These are phyloP conservation scores for Anoplolepis gracilipes DNA, from an alignment of 1,140 invertebrate genomes.

Conservation along the genomic window DNA sequence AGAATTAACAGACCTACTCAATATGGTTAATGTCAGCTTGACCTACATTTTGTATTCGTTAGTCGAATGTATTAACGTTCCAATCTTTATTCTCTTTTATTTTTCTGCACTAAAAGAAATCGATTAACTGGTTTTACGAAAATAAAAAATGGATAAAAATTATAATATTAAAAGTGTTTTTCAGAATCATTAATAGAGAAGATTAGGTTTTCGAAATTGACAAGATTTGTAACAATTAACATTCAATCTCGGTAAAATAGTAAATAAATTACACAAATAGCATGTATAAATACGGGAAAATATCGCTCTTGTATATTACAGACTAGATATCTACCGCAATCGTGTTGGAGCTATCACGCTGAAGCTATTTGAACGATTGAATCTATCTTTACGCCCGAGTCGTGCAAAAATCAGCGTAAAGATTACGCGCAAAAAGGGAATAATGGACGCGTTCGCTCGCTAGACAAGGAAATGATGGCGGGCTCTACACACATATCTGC, in stretches of 20 bases:
- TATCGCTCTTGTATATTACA: neutral
- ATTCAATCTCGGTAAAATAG: neutral
- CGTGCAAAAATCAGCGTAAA: slow-evolving; percentile 3
- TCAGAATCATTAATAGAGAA: neutral
- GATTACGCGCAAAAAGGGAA: slow-evolving; percentile 27
- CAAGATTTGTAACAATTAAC: neutral
- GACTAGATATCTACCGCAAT: neutral
- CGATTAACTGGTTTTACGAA: neutral
- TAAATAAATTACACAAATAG: neutral
- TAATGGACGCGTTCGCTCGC: slow-evolving; percentile 43
- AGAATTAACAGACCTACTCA: neutral
- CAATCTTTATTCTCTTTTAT: neutral
- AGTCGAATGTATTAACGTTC: neutral
- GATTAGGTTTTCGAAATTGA: neutral
- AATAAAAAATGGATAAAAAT: neutral
- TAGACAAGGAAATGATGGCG: slow-evolving; percentile 63
- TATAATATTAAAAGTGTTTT: no score
- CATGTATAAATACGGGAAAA: neutral
- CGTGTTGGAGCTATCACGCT: slow-evolving; percentile 8
- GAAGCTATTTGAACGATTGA: slow-evolving; percentile 1
- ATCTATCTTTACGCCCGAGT: slow-evolving; percentile 7
- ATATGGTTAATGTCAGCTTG: neutral
- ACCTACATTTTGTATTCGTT: neutral
- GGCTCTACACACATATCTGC: slow-evolving; percentile 72
- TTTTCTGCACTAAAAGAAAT: neutral